phyloP scores from a whole-genome alignment of 2,113 vertebrate genomes.

The Myodes glareolus region DNA sequence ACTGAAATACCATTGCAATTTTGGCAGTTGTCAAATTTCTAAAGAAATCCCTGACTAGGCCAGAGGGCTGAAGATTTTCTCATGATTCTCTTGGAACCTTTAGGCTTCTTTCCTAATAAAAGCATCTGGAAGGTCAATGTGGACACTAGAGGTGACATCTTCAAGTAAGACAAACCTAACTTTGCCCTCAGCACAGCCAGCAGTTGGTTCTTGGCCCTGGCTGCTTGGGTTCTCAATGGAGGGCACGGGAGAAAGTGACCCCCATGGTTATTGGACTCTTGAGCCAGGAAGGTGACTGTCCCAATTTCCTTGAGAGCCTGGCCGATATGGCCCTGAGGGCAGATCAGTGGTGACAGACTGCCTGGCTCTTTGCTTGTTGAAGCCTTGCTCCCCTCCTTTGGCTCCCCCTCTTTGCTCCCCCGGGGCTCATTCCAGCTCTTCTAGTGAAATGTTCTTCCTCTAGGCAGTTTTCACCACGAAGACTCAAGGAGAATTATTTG shows the following conservation, averaged over 20 bases:
- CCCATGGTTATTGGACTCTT: background rate
- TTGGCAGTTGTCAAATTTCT: conserved; percentile 62
- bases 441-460: conserved; percentile 28
- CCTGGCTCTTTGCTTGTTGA: background rate
- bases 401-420: background rate
- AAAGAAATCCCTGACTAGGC: conserved; percentile 27
- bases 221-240: background rate
- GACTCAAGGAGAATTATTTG: conserved; percentile 57
- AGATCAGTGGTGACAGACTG: background rate
- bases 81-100: fast-evolving
- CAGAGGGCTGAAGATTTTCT: conserved; percentile 43
- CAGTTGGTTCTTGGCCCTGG: background rate
- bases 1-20: conserved; percentile 59
- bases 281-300: background rate
- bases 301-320: conserved; percentile 47
- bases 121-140: background rate
- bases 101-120: background rate
- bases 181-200: background rate
- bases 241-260: background rate
- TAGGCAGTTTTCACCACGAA: conserved; percentile 45
- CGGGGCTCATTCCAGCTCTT: conserved; percentile 61
- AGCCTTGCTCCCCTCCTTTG: background rate
- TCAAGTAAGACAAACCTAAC: background rate
- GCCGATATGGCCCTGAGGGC: background rate
- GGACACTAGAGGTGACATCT: background rate